These are phyloP conservation scores for Noctilio leporinus DNA, from an alignment of 2,113 vertebrate genomes.

Conservation along the genomic window DNA sequence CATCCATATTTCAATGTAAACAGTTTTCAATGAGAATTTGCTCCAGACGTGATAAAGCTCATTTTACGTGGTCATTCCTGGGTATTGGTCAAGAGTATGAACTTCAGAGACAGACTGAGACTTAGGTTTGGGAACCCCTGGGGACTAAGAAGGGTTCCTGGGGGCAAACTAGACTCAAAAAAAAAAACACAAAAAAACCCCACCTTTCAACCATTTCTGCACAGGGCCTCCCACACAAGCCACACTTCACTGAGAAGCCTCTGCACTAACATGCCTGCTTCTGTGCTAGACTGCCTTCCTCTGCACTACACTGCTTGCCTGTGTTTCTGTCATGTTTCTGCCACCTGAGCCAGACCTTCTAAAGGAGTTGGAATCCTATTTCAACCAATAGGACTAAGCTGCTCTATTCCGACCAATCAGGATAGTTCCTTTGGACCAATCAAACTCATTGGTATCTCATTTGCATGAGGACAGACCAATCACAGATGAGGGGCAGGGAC, in stretches of 20 bases:
- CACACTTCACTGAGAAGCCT: neutral
- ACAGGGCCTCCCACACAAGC: neutral
- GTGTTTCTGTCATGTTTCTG: neutral
- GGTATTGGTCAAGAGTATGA: neutral
- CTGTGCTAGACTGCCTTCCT: neutral
- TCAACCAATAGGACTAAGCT: neutral
- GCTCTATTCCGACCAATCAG: too few relatives aligned
- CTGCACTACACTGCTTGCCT: neutral
- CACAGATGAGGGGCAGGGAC: neutral
- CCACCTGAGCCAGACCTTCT: neutral
- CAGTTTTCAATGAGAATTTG: neutral
- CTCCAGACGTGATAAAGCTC: neutral
- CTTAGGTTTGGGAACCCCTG: neutral
- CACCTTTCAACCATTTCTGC: neutral
- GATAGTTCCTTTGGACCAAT: too few relatives aligned
- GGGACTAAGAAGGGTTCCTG: neutral
- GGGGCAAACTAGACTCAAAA: neutral
- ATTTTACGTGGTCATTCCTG: neutral
- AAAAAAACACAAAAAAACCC: neutral
- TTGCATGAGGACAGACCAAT: neutral
- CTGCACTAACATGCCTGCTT: neutral
- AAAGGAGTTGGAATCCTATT: neutral
- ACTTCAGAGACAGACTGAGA: neutral
- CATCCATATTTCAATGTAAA: neutral
- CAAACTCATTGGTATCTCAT: neutral